These are phyloP conservation scores for Zenarchopterus dispar DNA, from an alignment of 2,797 vertebrate genomes.

Conservation along the genomic window DNA sequence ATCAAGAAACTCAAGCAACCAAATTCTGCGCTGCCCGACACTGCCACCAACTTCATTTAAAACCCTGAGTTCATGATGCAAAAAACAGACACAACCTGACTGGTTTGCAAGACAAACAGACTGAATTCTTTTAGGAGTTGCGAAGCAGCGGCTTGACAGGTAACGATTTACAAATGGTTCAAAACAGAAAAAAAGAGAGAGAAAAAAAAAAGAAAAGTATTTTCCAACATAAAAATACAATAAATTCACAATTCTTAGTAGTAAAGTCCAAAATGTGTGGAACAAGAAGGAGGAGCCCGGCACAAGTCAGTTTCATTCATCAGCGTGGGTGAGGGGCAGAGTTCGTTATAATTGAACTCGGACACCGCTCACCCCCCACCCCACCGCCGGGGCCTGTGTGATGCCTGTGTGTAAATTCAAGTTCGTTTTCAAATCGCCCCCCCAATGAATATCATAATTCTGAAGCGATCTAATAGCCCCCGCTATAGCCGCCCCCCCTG, in stretches of 20 bases:
- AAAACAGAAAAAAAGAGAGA: too few species aligned
- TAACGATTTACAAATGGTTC: constrained; percentile 62
- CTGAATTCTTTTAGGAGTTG: constrained; percentile 35
- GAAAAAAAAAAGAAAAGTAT: too few species aligned
- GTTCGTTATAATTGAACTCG: constrained; percentile 43
- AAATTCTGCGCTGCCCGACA: constrained; percentile 61
- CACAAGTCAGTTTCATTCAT: constrained; percentile 67
- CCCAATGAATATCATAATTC: constrained; percentile 53
- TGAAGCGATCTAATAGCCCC: constrained; percentile 56
- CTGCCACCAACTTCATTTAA: constrained; percentile 71
- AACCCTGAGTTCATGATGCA: constrained; percentile 82
- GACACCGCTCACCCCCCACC: constrained; percentile 46
- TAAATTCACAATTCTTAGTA: constrained; percentile 71
- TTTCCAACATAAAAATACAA: constrained; percentile 50
- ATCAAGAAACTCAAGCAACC: constrained; percentile 70
- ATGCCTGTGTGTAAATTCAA: constrained; percentile 59
- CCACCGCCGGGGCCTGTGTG: constrained; percentile 38
- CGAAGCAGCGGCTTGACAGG: constrained; percentile 65
- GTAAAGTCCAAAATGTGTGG: constrained; percentile 73
- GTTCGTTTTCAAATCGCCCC: constrained; percentile 62
- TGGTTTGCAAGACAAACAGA: constrained; percentile 66
- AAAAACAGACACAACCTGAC: constrained; percentile 68
- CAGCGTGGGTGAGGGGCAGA: constrained; percentile 61
- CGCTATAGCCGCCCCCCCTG: constrained; percentile 54
- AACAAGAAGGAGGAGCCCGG: constrained; percentile 62